Evolutionary conservation across 2,888 invertebrate species (phyloP).

Genomic region (Drosophila neotestacea): DNA sequence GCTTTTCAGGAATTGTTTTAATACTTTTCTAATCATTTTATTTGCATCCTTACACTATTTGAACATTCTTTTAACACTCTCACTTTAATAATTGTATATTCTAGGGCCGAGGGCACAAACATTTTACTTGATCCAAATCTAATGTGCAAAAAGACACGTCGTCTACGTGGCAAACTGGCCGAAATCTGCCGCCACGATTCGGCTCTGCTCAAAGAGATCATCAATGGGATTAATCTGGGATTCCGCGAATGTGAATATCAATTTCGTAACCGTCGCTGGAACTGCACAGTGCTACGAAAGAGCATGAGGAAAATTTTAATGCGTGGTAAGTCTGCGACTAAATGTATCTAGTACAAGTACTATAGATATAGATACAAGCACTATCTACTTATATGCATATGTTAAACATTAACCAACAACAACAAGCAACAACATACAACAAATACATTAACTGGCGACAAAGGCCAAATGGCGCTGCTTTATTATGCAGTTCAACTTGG

Average conservation of each 20-base stretch:
- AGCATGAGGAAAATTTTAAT: conserved; percentile 91
- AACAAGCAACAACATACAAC: not conserved
- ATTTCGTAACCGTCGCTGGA: conserved; percentile 94
- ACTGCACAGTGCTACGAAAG: conserved; percentile 92
- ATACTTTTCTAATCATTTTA: no score
- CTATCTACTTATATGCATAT: conserved; percentile 15
- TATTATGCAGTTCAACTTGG: conserved; percentile 71
- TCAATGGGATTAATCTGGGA: conserved; percentile 92
- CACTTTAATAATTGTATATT: conserved; percentile 6
- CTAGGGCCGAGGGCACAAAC: conserved; percentile 93
- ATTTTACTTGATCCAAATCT: conserved; percentile 95
- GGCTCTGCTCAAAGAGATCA: conserved; percentile 92
- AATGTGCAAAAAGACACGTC: conserved; percentile 94
- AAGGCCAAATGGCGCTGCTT: conserved; percentile 62
- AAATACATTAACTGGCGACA: conserved; percentile 27
- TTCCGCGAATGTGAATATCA: conserved; percentile 95
- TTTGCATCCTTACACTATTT: not conserved
- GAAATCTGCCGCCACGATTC: conserved; percentile 95
- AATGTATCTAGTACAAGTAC: conserved; percentile 21
- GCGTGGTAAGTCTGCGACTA: conserved; percentile 88
- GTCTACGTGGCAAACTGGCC: conserved; percentile 91
- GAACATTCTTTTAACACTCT: not conserved
- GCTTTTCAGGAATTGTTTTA: no score
- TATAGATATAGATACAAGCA: not conserved
- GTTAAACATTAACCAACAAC: conserved; percentile 22